Evolutionary conservation across 1,140 invertebrate species (phyloP).

Genomic region (Halesus radiatus): DNA sequence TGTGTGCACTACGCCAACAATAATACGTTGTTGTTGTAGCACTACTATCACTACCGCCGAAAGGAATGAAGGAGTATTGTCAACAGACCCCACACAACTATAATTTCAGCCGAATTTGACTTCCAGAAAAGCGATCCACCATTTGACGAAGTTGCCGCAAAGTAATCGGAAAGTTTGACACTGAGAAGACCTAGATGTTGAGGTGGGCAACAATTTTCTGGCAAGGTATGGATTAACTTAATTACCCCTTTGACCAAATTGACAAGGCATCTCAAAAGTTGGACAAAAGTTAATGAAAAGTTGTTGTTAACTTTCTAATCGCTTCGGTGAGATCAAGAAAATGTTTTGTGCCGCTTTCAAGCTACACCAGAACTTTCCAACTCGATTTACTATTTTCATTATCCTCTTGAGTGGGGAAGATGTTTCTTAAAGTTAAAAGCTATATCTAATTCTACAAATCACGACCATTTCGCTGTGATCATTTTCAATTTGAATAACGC

Average conservation of each 20-base stretch:
- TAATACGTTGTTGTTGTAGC: background rate
- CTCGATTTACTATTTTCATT: constrained; percentile 9
- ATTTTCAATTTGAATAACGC: too few species aligned
- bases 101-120: background rate
- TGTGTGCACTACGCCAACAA: background rate
- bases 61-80: background rate
- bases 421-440: too few species aligned
- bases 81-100: background rate
- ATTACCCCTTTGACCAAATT: constrained; percentile 38
- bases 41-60: too few species aligned
- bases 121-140: background rate
- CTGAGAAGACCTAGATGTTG: background rate
- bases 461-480: too few species aligned
- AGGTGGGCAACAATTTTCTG: constrained; percentile 8
- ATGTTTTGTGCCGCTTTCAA: constrained; percentile 30
- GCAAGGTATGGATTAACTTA: constrained; percentile 35
- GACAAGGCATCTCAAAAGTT: constrained; percentile 34
- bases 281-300: constrained; percentile 31
- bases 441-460: too few species aligned
- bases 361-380: background rate
- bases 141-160: background rate
- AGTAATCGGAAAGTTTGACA: constrained; percentile 26
- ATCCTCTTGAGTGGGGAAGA: too few species aligned
- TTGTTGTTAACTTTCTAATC: constrained; percentile 34
- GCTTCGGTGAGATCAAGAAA: constrained; percentile 30